phyloP scores from a whole-genome alignment of 2,113 vertebrate genomes.

The Okapia johnstoni region DNA sequence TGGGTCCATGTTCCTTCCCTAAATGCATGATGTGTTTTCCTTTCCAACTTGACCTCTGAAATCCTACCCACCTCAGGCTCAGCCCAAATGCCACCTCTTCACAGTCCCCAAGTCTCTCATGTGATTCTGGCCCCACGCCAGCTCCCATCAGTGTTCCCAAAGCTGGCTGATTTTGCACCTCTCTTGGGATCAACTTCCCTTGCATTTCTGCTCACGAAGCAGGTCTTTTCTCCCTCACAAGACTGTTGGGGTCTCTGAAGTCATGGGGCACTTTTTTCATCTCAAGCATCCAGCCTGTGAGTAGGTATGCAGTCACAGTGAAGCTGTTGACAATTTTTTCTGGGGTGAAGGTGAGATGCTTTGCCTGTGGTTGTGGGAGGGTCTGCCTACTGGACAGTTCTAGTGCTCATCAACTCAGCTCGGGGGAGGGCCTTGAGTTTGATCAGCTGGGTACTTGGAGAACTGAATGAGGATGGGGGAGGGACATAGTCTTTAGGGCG shows the following conservation, averaged over 20 bases:
- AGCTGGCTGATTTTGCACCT: neutral
- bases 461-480: neutral
- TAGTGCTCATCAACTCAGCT: neutral
- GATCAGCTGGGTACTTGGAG: neutral
- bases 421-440: neutral
- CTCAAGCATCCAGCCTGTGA: neutral
- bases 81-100: neutral
- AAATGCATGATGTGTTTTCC: neutral
- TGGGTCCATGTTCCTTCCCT: neutral
- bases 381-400: neutral
- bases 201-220: neutral
- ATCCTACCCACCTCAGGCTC: neutral
- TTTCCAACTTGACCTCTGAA: neutral
- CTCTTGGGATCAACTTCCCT: neutral
- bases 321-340: neutral
- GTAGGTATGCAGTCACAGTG: neutral
- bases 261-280: neutral
- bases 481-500: neutral
- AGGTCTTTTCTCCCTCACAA: neutral
- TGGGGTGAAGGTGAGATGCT: neutral
- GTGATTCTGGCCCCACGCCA: no score
- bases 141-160: rapidly evolving
- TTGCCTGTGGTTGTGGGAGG: neutral
- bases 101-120: neutral
- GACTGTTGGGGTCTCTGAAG: neutral